Percentiles rank a stretch among this genome's conserved stretches.
Conservation (phyloP, 2,888 invertebrate species). For the Brachyptera putata region DNA sequence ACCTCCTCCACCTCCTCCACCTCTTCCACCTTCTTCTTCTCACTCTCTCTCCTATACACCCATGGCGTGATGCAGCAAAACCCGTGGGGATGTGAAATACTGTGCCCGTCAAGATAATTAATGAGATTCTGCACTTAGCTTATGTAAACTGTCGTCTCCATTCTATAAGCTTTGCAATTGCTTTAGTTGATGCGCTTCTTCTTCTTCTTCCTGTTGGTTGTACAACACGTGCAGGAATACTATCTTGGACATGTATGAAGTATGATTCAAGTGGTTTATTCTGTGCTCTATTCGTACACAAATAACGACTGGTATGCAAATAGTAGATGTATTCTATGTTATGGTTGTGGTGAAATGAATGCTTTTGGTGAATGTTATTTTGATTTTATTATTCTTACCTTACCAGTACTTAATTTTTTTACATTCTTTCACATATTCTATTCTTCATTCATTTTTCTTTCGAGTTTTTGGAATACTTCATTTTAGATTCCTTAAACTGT, state of each 20-base stretch:
- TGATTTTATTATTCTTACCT: no score
- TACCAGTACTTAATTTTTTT: no score
- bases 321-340: no score
- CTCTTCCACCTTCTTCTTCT: not conserved
- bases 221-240: not conserved
- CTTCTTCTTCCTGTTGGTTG: not conserved
- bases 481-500: no score
- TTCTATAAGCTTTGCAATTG: not conserved
- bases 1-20: not conserved
- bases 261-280: not conserved
- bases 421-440: no score
- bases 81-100: constrained; percentile 6
- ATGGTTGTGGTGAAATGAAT: no score
- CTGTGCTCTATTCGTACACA: no score
- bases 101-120: constrained; percentile 27
- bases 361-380: no score
- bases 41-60: not conserved
- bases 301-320: no score
- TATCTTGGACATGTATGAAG: not conserved
- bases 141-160: constrained; percentile 29
- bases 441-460: no score
- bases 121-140: constrained; percentile 30
- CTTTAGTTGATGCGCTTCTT: not conserved
- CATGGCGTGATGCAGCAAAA: not conserved
- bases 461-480: no score